Percentiles rank a stretch among this genome's conserved stretches.
These are phyloP conservation scores for Micrastur ruficollis DNA, from an alignment of 2,797 vertebrate species.

Conservation along the genomic window DNA sequence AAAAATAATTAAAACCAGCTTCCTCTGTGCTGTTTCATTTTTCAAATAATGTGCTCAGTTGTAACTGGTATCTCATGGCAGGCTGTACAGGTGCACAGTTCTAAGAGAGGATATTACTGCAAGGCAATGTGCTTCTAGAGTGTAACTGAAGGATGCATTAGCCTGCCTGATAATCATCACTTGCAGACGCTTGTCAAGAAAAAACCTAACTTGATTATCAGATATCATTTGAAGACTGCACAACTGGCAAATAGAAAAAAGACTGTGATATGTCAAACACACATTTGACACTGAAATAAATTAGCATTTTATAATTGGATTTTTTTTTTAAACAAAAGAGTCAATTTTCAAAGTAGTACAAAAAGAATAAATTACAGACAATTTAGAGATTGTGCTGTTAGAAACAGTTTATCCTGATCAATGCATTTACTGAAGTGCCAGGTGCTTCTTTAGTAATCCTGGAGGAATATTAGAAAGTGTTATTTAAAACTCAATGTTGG, in stretches of 20 bases:
- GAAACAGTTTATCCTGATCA: constrained; percentile 25
- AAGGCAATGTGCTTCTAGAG: neutral
- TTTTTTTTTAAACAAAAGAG: neutral
- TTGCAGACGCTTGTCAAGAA: neutral
- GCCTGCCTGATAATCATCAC: neutral
- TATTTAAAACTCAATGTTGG: neutral
- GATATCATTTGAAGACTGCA: neutral
- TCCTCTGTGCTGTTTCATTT: neutral
- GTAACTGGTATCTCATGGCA: neutral
- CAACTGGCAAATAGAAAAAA: neutral
- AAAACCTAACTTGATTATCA: neutral
- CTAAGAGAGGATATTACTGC: neutral
- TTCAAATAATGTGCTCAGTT: neutral
- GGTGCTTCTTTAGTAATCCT: constrained; percentile 7
- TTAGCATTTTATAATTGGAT: neutral
- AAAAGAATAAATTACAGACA: neutral
- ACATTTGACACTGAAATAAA: neutral
- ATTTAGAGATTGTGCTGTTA: neutral
- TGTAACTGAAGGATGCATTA: neutral
- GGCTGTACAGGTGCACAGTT: neutral
- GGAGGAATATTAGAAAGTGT: neutral
- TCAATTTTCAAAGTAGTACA: neutral
- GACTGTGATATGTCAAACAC: neutral
- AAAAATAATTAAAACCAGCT: neutral
- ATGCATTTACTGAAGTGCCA: constrained; percentile 32